Evolutionary conservation across 2,888 invertebrate genomes (phyloP), one percentile per base, ranked within the genome.

Genomic region (Ophion ellenae): DNA sequence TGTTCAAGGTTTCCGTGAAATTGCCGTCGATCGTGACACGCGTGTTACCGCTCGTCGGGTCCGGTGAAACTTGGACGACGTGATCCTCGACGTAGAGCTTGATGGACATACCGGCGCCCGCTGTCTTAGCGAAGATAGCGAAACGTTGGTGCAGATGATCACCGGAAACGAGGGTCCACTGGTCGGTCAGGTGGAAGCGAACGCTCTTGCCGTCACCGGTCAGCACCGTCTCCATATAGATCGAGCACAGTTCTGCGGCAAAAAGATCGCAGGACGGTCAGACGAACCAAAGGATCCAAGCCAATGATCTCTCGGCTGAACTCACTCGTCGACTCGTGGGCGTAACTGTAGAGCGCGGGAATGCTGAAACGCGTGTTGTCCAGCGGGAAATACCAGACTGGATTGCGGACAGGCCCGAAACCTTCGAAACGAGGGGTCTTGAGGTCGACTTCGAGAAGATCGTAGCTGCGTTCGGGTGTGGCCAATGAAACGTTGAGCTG

Each of bases 81-180:
- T 90, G 87, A 53, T 77, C 47, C 2, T 63, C 81, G 14, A 87
- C 24, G 66, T 79, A 82, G 1, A 93, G 70, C 45, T 84, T 90
- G 11, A 90, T 11, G 0, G 89, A 90, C n/a, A 92, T 20, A 64
- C 87, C 88, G 5, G 87, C 80, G n/a, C 78, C 89, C 3, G 92
- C 73, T 40, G 87, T 88, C 87, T 93, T 94, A 0, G 91, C 92
- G 81, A 92, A 93, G 69, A 94, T 81, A 11, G 92, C 93, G 61
- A 91, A 93, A 28, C 90, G 89, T 45, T 91, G 87, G 10, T 89
- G 69, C 1, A 86, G 70, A 53, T 88, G 81, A 85, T 94, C 92
- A 5, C 92, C 94, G 11, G 93, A 88, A 53, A 92, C 87, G 61
- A 94, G 82, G 1, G 91, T 92, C 94, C 94, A 95, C 9, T 93